Evolutionary conservation across 2,888 invertebrate species (phyloP).

Genomic region (Lathronympha strigana): DNA sequence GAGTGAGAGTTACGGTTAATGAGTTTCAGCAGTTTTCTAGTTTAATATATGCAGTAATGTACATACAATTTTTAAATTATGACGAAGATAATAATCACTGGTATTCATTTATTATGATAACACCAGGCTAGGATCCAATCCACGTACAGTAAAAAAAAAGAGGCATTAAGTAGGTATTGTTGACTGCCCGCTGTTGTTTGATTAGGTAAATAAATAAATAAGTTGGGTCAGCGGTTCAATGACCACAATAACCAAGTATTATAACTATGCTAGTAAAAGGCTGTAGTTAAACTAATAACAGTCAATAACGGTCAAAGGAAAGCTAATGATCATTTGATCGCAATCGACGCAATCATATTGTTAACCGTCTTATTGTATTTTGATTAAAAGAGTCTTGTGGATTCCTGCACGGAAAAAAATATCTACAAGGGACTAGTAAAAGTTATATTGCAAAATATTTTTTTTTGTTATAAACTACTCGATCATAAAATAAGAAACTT

Average conservation of each 20-base stretch:
- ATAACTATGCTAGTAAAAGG: constrained; percentile 63
- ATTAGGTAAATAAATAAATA: constrained; percentile 79
- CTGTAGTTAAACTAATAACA: constrained; percentile 58
- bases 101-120: background rate
- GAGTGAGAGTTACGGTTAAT: too few relatives aligned
- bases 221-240: constrained; percentile 72
- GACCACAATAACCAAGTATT: constrained; percentile 74
- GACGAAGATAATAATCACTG: background rate
- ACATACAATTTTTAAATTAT: background rate
- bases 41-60: too few relatives aligned
- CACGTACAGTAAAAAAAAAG: constrained; percentile 51
- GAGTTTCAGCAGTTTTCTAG: too few relatives aligned
- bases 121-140: constrained; percentile 45
- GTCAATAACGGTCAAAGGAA: background rate
- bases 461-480: too few relatives aligned
- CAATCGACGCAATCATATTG: background rate
- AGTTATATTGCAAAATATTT: too few relatives aligned
- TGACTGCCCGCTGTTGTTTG: constrained; percentile 72
- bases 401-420: too few relatives aligned
- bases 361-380: too few relatives aligned
- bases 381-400: too few relatives aligned
- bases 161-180: constrained; percentile 58
- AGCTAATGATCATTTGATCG: background rate
- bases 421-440: too few relatives aligned
- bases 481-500: too few relatives aligned